Base-by-base conservation (phyloP, 2,888 invertebrate genomes). In the Xestobium rufovillosum region DNA sequence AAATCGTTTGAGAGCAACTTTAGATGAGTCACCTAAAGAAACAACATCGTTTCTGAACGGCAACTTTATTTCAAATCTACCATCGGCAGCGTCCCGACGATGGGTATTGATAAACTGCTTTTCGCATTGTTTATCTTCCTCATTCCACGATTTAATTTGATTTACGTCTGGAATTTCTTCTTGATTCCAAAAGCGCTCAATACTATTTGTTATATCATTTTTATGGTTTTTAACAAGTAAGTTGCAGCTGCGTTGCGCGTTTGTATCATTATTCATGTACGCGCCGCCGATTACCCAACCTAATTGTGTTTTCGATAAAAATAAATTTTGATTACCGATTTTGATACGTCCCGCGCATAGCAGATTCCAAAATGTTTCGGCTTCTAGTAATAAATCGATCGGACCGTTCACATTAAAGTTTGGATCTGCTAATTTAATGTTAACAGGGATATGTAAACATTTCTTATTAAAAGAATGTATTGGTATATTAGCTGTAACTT, bases 281-380 rank as follows among this genome's bases (percentile, higher is more conserved):
- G 32, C 32, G 10, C 32, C 32, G 17, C 32, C 32, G n/a, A 31
- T 13, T n/a, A 31, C 19, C 16, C 19, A 19, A 10, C 32, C 32
- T 31, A 31, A 13, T 3, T 9, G 10, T 3, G 32, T 31, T 16
- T 31, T 6, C 2, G 19, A 17, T 10, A 31, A 8, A 19, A 17
- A 31, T 12, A 31, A 11, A 10, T 19, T 31, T 2, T 16, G 32
- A 4, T 8, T 31, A 19, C 10, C 14, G 16, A 31, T 17, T 31
- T 31, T 31, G 14, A 31, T 31, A 10, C 19, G 6, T 3, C 19
- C 19, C 4, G 3, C 9, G 3, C 32, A 2, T 8, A 31, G 15
- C 6, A 31, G 9, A 16, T n/a, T 17, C 32, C 32, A 31, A 11
- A 31, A 31, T 19, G 19, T 19, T 31, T 31, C 32, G 3, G 32